Evolutionary conservation across 2,797 vertebrate species (phyloP).

Genomic region (Rhinichthys osculus): DNA sequence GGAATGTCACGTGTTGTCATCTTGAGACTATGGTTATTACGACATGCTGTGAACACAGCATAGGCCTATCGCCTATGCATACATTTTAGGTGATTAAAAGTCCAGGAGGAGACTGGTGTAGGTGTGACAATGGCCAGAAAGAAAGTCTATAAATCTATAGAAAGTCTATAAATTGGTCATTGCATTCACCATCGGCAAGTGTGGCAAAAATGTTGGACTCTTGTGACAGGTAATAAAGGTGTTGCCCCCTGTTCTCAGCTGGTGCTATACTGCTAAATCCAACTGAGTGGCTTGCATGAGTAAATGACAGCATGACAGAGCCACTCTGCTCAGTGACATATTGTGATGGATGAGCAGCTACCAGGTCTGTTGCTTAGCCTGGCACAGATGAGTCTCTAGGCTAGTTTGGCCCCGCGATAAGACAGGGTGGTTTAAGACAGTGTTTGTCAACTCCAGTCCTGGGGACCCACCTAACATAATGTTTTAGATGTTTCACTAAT

Average conservation of each 20-base stretch:
- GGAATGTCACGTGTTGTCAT: too few relatives aligned
- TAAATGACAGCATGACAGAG: slow-evolving; percentile 16
- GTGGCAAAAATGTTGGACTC: neutral
- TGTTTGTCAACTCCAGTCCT: neutral
- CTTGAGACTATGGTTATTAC: too few relatives aligned
- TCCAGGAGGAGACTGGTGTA: too few relatives aligned
- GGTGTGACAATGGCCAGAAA: too few relatives aligned
- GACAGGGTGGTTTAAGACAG: neutral
- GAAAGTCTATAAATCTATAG: too few relatives aligned
- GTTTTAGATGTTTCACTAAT: too few relatives aligned
- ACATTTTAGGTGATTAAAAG: too few relatives aligned
- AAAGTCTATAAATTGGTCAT: too few relatives aligned
- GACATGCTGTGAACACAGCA: too few relatives aligned
- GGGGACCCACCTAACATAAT: too few relatives aligned
- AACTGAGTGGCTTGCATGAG: neutral
- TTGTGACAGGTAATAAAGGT: neutral
- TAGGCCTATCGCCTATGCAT: too few relatives aligned
- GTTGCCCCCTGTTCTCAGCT: neutral
- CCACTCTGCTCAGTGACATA: slow-evolving; percentile 27
- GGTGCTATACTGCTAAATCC: neutral
- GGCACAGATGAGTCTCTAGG: neutral
- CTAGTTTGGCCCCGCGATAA: neutral
- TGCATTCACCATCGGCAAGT: too few relatives aligned
- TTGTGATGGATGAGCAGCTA: slow-evolving; percentile 40
- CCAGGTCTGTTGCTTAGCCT: slow-evolving; percentile 26